A percentile compares a stretch with the other conserved stretches of the same genome.
phyloP scores from a whole-genome alignment of 2,113 vertebrate genomes.

The Notothenia coriiceps region DNA sequence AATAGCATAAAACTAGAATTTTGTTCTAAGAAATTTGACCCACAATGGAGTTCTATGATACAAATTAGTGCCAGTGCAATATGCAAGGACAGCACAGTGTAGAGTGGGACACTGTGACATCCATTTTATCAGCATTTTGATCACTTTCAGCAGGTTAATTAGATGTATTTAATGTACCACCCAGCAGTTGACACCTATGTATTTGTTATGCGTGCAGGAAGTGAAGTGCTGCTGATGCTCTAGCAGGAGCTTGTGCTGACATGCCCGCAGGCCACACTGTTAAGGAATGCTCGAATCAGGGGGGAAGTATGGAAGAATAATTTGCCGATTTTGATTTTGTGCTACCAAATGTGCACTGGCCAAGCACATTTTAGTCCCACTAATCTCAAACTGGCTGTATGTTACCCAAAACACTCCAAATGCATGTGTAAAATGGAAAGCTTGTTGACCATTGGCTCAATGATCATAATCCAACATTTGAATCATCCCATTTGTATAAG shows the following conservation, averaged over 20 bases:
- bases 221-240: conserved; percentile 26
- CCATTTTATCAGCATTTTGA: conserved; percentile 12
- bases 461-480: conserved; percentile 25
- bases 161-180: conserved; percentile 19
- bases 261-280: conserved; percentile 53
- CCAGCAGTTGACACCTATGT: conserved; percentile 37
- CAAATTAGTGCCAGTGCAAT: conserved; percentile 14
- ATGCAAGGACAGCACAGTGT: conserved; percentile 9
- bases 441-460: conserved; percentile 20
- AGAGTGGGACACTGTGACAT: conserved; percentile 34
- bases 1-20: conserved; percentile 37
- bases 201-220: conserved; percentile 19
- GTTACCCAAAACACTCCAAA: not conserved
- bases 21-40: conserved; percentile 18
- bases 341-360: conserved; percentile 8
- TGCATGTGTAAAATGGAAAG: conserved; percentile 14
- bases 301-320: conserved; percentile 21
- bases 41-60: conserved; percentile 18
- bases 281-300: conserved; percentile 52
- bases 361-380: conserved; percentile 18
- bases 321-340: conserved; percentile 23
- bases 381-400: conserved; percentile 17
- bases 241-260: conserved; percentile 46
- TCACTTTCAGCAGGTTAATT: conserved; percentile 8
- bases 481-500: conserved; percentile 41